Percentiles rank a stretch among this genome's conserved stretches.
Conservation (phyloP, 2,888 invertebrate genomes). For the Tenthredo distinguenda region DNA sequence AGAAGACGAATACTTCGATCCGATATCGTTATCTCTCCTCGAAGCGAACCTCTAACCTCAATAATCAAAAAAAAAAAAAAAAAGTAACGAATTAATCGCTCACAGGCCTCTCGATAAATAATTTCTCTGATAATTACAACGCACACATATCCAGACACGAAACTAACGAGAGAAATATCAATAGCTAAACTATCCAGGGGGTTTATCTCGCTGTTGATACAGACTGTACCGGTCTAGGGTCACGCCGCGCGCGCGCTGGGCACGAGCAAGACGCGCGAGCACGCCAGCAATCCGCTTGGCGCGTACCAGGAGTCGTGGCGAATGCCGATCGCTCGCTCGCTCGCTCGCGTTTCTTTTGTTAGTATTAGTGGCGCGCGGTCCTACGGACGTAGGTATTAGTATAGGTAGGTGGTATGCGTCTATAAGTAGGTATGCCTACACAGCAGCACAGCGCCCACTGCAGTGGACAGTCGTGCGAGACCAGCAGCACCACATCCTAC, state of each 20-base stretch:
- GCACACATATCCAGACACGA: neutral
- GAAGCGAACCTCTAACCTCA: neutral
- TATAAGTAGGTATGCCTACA: neutral
- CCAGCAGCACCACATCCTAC: conserved; percentile 20
- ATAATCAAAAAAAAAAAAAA: neutral
- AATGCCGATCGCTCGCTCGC: conserved; percentile 37
- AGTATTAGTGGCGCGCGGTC: neutral
- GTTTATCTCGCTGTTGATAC: neutral
- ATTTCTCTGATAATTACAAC: neutral
- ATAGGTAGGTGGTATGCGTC: neutral
- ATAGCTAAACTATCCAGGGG: neutral
- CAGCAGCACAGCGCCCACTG: conserved; percentile 5
- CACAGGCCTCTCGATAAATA: too few relatives aligned
- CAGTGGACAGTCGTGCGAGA: conserved; percentile 1
- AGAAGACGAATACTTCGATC: too few relatives aligned
- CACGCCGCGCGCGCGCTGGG: conserved; percentile 64
- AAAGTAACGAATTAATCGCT: neutral
- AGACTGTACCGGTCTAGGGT: conserved; percentile 51
- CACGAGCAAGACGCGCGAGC: conserved; percentile 67
- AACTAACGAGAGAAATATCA: neutral
- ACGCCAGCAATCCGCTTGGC: conserved; percentile 49
- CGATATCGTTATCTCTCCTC: too few relatives aligned
- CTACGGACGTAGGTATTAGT: neutral
- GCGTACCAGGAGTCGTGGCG: conserved; percentile 43
- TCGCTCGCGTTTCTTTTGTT: conserved; percentile 12